A percentile compares a stretch with the other conserved stretches of the same genome.
phyloP scores from a whole-genome alignment of 53 echinoderm and acorn worm genomes.

The Echinometra lucunter region DNA sequence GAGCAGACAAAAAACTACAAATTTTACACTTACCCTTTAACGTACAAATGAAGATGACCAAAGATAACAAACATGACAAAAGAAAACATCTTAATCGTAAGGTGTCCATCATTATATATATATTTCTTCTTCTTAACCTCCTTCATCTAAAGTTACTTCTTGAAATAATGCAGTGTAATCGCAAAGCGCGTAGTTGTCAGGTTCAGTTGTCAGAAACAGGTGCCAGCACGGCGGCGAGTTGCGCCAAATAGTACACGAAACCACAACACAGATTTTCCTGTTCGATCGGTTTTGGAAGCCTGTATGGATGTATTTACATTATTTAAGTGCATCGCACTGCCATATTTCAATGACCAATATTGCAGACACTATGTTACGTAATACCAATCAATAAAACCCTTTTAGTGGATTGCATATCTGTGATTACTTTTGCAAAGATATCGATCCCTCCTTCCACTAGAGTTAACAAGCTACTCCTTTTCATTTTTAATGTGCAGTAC shows the following conservation, averaged over 20 bases:
- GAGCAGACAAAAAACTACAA: background rate
- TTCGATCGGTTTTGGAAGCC: background rate
- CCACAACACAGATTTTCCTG: background rate
- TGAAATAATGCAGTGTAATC: background rate
- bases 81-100: conserved; percentile 4
- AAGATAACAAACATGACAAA: background rate
- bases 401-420: background rate
- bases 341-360: conserved; percentile 3
- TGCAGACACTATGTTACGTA: conserved; percentile 3
- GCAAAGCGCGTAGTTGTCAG: background rate
- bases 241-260: background rate
- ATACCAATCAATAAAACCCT: background rate
- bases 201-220: background rate
- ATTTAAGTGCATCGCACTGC: background rate
- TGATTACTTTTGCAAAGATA: background rate
- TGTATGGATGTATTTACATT: too few relatives aligned
- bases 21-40: background rate
- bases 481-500: too few relatives aligned
- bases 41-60: background rate
- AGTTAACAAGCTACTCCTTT: background rate
- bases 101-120: background rate
- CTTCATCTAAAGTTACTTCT: background rate
- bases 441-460: background rate
- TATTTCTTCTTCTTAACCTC: background rate
- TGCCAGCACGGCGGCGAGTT: background rate